Base-by-base conservation (phyloP, 1,140 invertebrate species). In the Ruditapes philippinarum region DNA sequence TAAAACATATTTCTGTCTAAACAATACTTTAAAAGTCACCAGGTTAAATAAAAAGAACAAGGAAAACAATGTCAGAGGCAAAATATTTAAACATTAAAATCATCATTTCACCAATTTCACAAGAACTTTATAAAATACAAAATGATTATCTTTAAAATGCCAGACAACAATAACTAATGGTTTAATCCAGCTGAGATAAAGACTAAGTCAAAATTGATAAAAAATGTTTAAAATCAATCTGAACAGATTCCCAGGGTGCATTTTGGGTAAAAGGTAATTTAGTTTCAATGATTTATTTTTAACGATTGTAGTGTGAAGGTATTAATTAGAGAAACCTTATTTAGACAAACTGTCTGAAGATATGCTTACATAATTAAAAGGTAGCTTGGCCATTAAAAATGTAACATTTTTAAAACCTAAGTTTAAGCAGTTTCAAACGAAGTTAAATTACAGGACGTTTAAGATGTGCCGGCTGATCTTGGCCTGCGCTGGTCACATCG, bases 1-100 rank as follows among this genome's bases (percentile, higher is more conserved):
- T 38, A 70, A 70, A 70, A 62, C 57, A 62, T 62, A 62, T 62
- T 62, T 62, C 57, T 62, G 25, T 28, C 57, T 62, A 28, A 28
- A 40, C 65, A 70, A 12, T 70, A 14, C 33, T 14, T 70, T 70
- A 1, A n/a, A 36, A 70, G 65, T 38, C n/a, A 70, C 33, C 57
- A 62, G 57, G 57, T 62, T 62, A 4, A 28, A 62, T 25, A 28
- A 62, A 28, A 28, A 28, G n/a, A 28, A n/a, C 19, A 28, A 14
- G n/a, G 51, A 57, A 62, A 62, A 62, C 57, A 62, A 28, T 28
- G 1, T 9, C 9, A 3, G 4, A 1, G 22, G 57, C n/a, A 28
- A n/a, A 28, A 62, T 9, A 62, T 9, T 9, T 28, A 54, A 54
- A 54, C 5, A 45, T 45, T 45, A 14, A 14, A 45, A 45, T 14